Base-by-base conservation (phyloP, 2,888 invertebrate genomes). In the Lordiphosa andalusiaca region DNA sequence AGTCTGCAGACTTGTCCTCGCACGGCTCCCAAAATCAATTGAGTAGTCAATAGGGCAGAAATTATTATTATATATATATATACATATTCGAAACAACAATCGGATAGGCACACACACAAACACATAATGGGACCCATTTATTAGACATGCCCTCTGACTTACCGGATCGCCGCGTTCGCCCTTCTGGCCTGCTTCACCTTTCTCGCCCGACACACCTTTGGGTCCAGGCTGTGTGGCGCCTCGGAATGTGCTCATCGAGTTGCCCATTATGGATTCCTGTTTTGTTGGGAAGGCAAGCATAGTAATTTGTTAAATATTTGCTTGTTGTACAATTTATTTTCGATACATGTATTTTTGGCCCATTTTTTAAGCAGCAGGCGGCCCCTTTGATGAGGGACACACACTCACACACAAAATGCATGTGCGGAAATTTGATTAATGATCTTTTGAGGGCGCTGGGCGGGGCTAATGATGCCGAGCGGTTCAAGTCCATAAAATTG, bases 111-210 rank as follows among this genome's bases (percentile, higher is more conserved):
- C 23, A 40, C 13, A 12, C 37, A 44, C 42, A 50, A 36, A 30
- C 21, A 44, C n/a, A 49, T 23, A 23, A 39, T 13, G 46, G 35
- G 19, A 23, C 12, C 49, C 60, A 61, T 63, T 66, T 65, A 54
- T 48, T 52, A 54, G 63, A 51, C 50, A 35, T 73, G 78, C 53
- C 55, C 82, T 63, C 62, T 70, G 69, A 90, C 91, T 91, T 88
- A 92, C 96, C 86, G 95, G 92, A 76, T 94, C 94, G 65, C 95
- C 94, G 67, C 93, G 90, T 84, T 94, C 93, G n/a, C 94, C 94
- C 67, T 91, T 90, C 6, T 91, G 91, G 4, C 94, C 94, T 3
- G 90, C 75, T 9, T 94, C 91, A 63, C 95, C 94, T 37, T 91
- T 91, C 83, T 92, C 91, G 21, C 93, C 95, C 0, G 92, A 87